Base-by-base conservation (phyloP, 1,140 invertebrate genomes). In the Sycophaga agraensis region DNA sequence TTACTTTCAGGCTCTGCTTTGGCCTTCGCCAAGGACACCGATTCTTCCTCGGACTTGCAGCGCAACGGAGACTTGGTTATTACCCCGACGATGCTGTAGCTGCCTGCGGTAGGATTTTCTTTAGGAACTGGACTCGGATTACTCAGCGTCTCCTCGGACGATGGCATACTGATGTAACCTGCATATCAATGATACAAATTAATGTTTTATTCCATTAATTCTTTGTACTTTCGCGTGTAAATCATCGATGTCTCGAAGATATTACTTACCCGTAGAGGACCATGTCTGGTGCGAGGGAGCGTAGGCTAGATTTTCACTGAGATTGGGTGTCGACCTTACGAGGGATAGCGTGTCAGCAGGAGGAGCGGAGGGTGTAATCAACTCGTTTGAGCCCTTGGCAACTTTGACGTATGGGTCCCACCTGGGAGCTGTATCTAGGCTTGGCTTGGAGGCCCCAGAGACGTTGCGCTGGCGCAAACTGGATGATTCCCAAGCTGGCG, bases 101-200 rank as follows among this genome's bases (percentile, higher is more conserved):
- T 59, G 21, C 68, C 67, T 5, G 53, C 26, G 26, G 51, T 64
- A 3, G 58, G 37, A 8, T 59, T 24, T 46, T 73, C 71, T 37
- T 74, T 70, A 24, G 74, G 71, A 37, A 73, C 63, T 28, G 76
- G 75, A 40, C 75, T 79, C 5, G 78, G 71, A 48, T 72, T 77
- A n/a, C 63, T 73, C 4, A 74, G 74, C 42, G 74, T 55, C 49
- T 78, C 75, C 24, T 79, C 77, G 0, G 77, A 78, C 1, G 77
- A 79, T 16, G 74, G 72, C 79, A 81, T 81, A 31, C 76, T 81
- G 40, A 78, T 77, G 40, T 80, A 79, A 21, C 77, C 76, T 68
- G 46, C 9, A 55, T 48, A 7, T 28, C 28, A 9, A 34, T 35
- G n/a, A 35, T 11, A 31, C n/a, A n/a, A n/a, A n/a, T n/a, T n/a